Evolutionary conservation across 2,113 vertebrate genomes (phyloP).

Genomic region (Pao palembangensis): DNA sequence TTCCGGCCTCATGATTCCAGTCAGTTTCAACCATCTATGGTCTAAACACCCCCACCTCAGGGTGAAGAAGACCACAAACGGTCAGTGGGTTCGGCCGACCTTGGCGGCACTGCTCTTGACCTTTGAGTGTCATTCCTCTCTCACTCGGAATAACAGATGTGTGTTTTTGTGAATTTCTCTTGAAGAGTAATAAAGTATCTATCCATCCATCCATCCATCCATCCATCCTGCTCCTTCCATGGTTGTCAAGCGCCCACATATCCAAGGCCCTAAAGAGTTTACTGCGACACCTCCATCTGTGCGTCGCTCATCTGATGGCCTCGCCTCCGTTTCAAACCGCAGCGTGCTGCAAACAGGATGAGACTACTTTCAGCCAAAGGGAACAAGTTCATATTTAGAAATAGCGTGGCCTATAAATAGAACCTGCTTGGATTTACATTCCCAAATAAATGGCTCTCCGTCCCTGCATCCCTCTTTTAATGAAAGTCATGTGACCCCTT

Average conservation of each 20-base stretch:
- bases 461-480: constrained; percentile 52
- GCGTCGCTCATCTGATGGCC: background rate
- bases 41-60: constrained; percentile 5
- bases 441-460: constrained; percentile 48
- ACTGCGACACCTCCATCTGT: too few species aligned
- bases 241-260: background rate
- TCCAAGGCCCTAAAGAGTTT: background rate
- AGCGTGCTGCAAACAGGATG: constrained; percentile 35
- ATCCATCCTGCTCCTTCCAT: constrained; percentile 26
- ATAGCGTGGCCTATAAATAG: constrained; percentile 64
- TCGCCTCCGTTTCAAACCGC: constrained; percentile 14
- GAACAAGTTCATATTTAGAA: constrained; percentile 54
- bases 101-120: constrained; percentile 16
- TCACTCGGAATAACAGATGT: constrained; percentile 23
- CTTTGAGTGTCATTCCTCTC: constrained; percentile 36
- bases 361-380: constrained; percentile 31
- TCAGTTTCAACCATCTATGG: too few species aligned
- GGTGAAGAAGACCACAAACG: constrained; percentile 16
- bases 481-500: constrained; percentile 65
- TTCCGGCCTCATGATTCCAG: constrained; percentile 9
- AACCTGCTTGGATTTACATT: constrained; percentile 42
- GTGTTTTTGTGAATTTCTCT: too few species aligned
- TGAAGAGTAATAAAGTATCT: too few species aligned
- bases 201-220: too few species aligned
- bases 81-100: background rate